Conservation (phyloP, 2,113 vertebrate genomes). For the Oreamnos americanus region DNA sequence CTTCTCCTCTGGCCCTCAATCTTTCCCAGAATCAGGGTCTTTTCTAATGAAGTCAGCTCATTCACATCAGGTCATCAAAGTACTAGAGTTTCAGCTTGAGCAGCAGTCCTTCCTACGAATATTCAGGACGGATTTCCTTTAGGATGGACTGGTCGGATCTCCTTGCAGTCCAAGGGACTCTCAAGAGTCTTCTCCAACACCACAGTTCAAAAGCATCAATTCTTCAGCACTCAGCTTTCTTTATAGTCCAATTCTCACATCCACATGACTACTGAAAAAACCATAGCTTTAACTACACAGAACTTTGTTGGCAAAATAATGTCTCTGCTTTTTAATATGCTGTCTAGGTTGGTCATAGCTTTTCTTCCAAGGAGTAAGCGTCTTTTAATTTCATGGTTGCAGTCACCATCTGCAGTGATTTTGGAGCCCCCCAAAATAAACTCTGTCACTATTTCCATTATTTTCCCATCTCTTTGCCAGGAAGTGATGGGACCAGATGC, state of each 20-base stretch:
- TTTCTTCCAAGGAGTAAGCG: too few species aligned
- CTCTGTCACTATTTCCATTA: neutral
- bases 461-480: neutral
- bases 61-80: neutral
- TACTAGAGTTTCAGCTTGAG: neutral
- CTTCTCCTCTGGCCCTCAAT: neutral
- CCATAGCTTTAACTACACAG: neutral
- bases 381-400: too few species aligned
- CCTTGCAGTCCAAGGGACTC: neutral
- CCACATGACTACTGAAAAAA: too few species aligned
- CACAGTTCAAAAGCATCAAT: neutral
- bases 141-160: neutral
- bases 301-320: neutral
- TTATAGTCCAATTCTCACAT: too few species aligned
- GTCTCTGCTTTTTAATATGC: neutral
- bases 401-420: too few species aligned
- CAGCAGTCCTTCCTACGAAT: neutral
- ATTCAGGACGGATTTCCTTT: neutral
- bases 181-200: neutral
- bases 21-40: neutral
- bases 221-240: too few species aligned
- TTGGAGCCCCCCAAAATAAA: too few species aligned
- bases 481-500: neutral
- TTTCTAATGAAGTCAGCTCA: neutral
- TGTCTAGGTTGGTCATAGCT: too few species aligned